Evolutionary conservation across 1,140 invertebrate genomes (phyloP), one percentile per base, ranked within the genome.

Genomic region (Bursaphelenchus mucronatus): DNA sequence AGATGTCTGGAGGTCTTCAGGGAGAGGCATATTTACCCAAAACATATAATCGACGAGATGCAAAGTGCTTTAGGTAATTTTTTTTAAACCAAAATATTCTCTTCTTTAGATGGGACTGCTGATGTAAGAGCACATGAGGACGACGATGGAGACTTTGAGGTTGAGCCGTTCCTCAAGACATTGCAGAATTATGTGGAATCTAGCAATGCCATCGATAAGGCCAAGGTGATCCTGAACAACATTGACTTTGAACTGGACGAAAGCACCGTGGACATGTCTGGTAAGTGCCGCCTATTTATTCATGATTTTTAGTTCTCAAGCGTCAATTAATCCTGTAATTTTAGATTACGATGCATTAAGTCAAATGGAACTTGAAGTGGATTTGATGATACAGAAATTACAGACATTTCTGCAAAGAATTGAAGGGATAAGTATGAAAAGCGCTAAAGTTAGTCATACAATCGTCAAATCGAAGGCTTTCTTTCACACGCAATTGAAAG

Each of bases 1-100:
- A 52, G 75, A 40, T 79, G 77, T 58, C 63, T 76, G 45, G 68
- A 79, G 52, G 67, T 79, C 5, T 79, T 76, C 43, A 63, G 57
- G 13, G 61, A 80, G 17, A 49, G 54, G n/a, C 21, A 57, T 44
- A 52, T 71, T 30, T 71, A 53, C 49, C 67, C 70, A 13, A 13
- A 70, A 15, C 70, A 71, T 50, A 72, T 71, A 13, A 70, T 71
- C 39, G 67, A 75, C 17, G 70, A 71, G 49, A 71, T 71, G 70
- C 68, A 73, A 43, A 54, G 61, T 13, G 73, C 73, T 40, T 58
- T 71, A 30, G 72, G 70, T 67, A 21, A 52, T 13, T 59, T 59
- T 49, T 10, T 64, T 11, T 30, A 44, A 59, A 17, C 62, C 21
- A 53, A 57, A 59, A 43, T 56, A 67, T 66, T 30, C 2, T 30